Percentiles rank a stretch among this genome's conserved stretches.
Conservation (phyloP, 2,888 invertebrate species). For the Pseudolycoriella hygida region DNA sequence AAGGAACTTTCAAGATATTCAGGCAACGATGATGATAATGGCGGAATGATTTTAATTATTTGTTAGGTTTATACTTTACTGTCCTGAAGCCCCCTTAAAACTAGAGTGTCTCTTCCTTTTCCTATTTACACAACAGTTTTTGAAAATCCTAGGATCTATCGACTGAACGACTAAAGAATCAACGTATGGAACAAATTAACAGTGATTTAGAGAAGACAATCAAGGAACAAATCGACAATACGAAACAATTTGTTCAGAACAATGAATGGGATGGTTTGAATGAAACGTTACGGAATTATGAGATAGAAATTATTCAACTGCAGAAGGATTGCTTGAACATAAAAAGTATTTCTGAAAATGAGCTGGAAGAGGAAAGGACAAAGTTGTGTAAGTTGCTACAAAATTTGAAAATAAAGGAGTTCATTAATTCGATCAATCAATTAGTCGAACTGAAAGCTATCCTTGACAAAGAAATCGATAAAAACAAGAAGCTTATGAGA, state of each 20-base stretch:
- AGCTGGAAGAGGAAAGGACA: background rate
- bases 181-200: background rate
- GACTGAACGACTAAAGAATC: background rate
- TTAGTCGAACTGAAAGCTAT: conserved; percentile 4
- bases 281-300: background rate
- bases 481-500: background rate
- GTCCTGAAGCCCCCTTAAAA: too few relatives aligned
- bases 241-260: background rate
- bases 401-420: background rate
- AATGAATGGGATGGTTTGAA: background rate
- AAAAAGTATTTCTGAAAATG: background rate
- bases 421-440: background rate
- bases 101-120: too few relatives aligned
- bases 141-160: conserved; percentile 4
- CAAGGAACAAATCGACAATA: background rate
- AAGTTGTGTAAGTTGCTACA: background rate
- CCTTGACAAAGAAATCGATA: conserved; percentile 1
- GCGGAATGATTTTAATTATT: too few relatives aligned
- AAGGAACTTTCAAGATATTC: too few relatives aligned
- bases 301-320: conserved; percentile 2
- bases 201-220: background rate
- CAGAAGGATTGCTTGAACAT: background rate
- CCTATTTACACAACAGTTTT: too few relatives aligned
- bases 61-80: too few relatives aligned
- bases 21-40: too few relatives aligned